Conservation (phyloP, 2,888 invertebrate genomes). For the Aradus depressus region DNA sequence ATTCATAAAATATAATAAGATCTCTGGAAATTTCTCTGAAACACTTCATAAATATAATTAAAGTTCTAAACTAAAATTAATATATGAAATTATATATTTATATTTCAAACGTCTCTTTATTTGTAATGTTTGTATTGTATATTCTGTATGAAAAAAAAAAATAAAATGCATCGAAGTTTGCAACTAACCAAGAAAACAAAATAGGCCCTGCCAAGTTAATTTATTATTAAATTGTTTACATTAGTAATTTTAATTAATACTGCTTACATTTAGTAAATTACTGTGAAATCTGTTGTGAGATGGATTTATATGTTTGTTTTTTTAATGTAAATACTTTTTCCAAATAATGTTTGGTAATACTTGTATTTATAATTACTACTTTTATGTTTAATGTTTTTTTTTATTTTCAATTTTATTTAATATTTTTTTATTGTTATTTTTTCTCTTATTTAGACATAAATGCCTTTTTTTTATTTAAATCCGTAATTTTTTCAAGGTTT, state of each 20-base stretch:
- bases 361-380: constrained; percentile 8
- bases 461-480: constrained; percentile 8
- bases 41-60: too few relatives aligned
- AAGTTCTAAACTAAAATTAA: too few relatives aligned
- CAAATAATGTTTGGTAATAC: background rate
- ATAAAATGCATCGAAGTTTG: constrained; percentile 9
- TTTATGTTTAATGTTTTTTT: constrained; percentile 7
- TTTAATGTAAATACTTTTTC: background rate
- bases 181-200: constrained; percentile 25
- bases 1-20: too few relatives aligned
- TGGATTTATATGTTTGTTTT: constrained; percentile 27
- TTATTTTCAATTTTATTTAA: constrained; percentile 12
- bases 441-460: constrained; percentile 14
- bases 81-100: too few relatives aligned
- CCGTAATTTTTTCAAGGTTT: constrained; percentile 17
- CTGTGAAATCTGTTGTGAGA: constrained; percentile 28
- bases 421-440: constrained; percentile 11
- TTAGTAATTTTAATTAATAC: too few relatives aligned
- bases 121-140: constrained; percentile 7
- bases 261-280: too few relatives aligned
- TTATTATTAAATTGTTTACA: too few relatives aligned
- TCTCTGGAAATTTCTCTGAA: too few relatives aligned
- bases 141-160: background rate
- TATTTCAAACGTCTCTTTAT: too few relatives aligned
- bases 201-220: constrained; percentile 25